phyloP scores from a whole-genome alignment of 2,797 vertebrate species.

The Falco cherrug region DNA sequence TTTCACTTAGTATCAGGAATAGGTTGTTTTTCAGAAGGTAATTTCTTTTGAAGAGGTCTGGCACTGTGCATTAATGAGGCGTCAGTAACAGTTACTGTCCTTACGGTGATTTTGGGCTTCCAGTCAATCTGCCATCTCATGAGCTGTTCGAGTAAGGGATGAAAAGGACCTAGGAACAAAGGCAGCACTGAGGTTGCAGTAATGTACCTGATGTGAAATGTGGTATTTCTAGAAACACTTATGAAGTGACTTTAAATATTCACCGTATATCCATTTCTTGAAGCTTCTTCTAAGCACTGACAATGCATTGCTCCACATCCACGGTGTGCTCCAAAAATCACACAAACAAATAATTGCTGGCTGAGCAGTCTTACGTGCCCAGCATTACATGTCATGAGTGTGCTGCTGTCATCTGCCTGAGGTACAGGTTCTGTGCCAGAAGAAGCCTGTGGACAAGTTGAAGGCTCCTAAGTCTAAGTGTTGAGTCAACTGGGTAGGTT shows the following conservation, averaged over 20 bases:
- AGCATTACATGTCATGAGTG: neutral
- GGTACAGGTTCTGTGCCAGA: neutral
- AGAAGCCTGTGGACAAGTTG: neutral
- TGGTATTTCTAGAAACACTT: neutral
- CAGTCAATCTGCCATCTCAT: neutral
- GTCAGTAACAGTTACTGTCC: neutral
- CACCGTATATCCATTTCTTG: neutral
- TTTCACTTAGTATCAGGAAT: neutral
- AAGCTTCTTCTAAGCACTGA: neutral
- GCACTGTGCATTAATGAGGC: neutral
- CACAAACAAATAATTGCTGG: neutral
- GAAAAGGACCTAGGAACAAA: constrained; percentile 1
- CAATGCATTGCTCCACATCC: neutral
- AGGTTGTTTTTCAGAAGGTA: neutral
- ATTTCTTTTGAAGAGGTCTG: constrained; percentile 5
- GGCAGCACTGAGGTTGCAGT: neutral
- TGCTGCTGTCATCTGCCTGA: neutral
- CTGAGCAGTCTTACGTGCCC: neutral
- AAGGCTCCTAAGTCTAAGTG: neutral
- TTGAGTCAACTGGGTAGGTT: neutral
- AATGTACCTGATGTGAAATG: neutral
- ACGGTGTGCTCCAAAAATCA: neutral
- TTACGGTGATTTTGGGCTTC: neutral
- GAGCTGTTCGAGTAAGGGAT: neutral
- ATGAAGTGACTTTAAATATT: constrained; percentile 11